Conservation (phyloP, 1,140 invertebrate species). For the Brachionus plicatilis region DNA sequence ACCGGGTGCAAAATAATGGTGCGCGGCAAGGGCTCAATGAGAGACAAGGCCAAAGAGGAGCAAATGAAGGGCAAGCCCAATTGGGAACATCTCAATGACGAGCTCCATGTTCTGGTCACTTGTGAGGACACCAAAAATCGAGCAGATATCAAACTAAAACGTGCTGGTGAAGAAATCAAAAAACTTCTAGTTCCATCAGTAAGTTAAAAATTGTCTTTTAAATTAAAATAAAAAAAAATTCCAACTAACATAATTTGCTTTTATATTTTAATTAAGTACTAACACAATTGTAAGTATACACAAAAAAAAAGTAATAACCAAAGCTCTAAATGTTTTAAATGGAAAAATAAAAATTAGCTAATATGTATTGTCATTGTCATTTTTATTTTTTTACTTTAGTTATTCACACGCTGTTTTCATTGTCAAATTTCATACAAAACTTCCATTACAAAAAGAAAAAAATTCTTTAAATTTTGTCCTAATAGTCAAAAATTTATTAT, state of each 20-base stretch:
- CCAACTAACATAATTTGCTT: not conserved
- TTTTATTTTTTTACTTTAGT: not conserved
- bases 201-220: not conserved
- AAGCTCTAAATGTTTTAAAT: not conserved
- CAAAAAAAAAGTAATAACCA: not conserved
- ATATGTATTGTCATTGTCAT: not conserved
- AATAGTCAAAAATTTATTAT: too few relatives aligned
- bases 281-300: not conserved
- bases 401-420: too few relatives aligned
- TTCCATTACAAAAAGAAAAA: not conserved
- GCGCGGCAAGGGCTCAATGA: conserved; percentile 97
- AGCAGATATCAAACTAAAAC: conserved; percentile 82
- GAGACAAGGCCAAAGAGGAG: conserved; percentile 99
- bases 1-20: conserved; percentile 99
- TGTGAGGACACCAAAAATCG: conserved; percentile 97
- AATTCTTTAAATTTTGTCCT: too few relatives aligned
- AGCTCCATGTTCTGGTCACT: conserved; percentile 93
- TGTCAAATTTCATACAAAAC: too few relatives aligned
- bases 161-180: conserved; percentile 94
- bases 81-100: conserved; percentile 98
- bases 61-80: conserved; percentile 98
- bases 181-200: conserved; percentile 74
- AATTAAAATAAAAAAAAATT: not conserved
- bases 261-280: not conserved
- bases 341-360: not conserved